A percentile compares a stretch with the other conserved stretches of the same genome.
Conservation (phyloP, 2,888 invertebrate species). For the Mythimna loreyi region DNA sequence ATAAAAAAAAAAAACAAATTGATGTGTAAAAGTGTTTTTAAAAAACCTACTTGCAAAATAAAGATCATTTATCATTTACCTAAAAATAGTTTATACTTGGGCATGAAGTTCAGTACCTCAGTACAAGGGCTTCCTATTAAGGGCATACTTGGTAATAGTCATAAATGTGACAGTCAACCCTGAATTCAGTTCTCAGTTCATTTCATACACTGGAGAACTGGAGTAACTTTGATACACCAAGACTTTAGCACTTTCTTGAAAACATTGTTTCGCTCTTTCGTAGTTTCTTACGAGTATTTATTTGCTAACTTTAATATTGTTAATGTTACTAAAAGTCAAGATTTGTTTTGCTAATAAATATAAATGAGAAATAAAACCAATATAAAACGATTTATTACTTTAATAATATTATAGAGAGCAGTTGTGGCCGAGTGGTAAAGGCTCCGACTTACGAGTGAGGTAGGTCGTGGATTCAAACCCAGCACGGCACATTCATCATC, state of each 20-base stretch:
- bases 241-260: conserved; percentile 18
- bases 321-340: not conserved
- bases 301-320: conserved; percentile 30
- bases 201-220: conserved; percentile 26
- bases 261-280: conserved; percentile 51
- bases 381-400: not conserved
- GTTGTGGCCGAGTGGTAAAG: no score
- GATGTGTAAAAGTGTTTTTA: no score
- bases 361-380: not conserved
- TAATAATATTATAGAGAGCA: no score
- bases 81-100: no score
- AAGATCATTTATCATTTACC: no score
- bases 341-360: not conserved
- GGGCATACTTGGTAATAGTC: not conserved
- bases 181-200: conserved; percentile 68
- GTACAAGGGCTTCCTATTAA: no score
- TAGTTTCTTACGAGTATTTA: conserved; percentile 37
- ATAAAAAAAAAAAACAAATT: no score
- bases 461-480: no score
- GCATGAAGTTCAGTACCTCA: no score
- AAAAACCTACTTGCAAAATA: no score
- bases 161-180: not conserved
- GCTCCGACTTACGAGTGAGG: no score
- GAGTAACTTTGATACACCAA: conserved; percentile 35
- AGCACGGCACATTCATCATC: no score